A percentile compares a stretch with the other conserved stretches of the same genome.
Conservation (phyloP, 1,140 invertebrate species). For the Anoplophora glabripennis region DNA sequence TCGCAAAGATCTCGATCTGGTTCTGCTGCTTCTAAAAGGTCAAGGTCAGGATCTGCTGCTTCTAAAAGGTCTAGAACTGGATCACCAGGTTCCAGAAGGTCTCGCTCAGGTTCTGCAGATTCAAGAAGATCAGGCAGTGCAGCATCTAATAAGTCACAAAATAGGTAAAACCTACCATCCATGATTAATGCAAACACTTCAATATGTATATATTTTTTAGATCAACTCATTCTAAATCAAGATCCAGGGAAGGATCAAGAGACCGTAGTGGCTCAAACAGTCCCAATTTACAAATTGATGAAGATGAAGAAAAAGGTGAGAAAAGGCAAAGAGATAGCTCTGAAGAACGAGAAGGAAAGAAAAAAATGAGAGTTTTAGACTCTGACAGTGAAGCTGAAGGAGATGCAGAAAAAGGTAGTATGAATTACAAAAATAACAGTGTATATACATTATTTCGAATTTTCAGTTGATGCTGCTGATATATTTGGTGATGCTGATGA, state of each 20-base stretch:
- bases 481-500: slow-evolving; percentile 90
- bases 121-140: slow-evolving; percentile 34
- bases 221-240: slow-evolving; percentile 24
- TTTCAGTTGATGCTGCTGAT: slow-evolving; percentile 65
- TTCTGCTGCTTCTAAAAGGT: slow-evolving; percentile 27
- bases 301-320: slow-evolving; percentile 31
- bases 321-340: slow-evolving; percentile 45
- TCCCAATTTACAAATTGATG: slow-evolving; percentile 58
- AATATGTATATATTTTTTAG: not conserved
- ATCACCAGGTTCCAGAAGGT: slow-evolving; percentile 17
- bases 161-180: slow-evolving; percentile 28
- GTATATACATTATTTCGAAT: slow-evolving; percentile 1
- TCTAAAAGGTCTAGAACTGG: slow-evolving; percentile 24
- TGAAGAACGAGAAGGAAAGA: slow-evolving; percentile 46
- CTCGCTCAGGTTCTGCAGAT: slow-evolving; percentile 17
- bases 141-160: slow-evolving; percentile 36
- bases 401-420: slow-evolving; percentile 44
- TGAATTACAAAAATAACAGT: slow-evolving; percentile 15
- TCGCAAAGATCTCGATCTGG: slow-evolving; percentile 29
- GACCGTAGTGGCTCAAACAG: slow-evolving; percentile 55
- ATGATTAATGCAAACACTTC: not conserved
- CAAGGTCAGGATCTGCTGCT: slow-evolving; percentile 14
- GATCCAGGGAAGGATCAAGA: slow-evolving; percentile 31
- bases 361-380: slow-evolving; percentile 50
- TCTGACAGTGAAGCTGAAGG: slow-evolving; percentile 55